Percentiles rank a stretch among this genome's conserved stretches.
phyloP scores from a whole-genome alignment of 2,113 vertebrate species.

The Phrynosoma platyrhinos region DNA sequence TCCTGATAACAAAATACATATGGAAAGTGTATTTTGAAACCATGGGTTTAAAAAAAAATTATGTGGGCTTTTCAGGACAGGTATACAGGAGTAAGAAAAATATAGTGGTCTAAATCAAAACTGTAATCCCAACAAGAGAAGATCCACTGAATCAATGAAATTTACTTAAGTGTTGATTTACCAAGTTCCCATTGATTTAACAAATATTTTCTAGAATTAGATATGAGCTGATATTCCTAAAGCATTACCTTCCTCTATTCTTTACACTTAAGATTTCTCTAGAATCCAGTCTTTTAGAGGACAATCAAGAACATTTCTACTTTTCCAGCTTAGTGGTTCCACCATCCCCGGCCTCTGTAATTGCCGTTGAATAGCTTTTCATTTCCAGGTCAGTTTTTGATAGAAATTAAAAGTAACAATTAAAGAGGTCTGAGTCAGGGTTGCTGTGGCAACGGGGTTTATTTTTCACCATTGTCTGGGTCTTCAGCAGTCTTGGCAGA shows the following conservation, averaged over 20 bases:
- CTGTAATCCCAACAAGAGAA: too few species aligned
- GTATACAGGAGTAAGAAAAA: neutral
- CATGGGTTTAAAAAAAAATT: too few species aligned
- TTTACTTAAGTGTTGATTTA: too few species aligned
- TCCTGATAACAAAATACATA: too few species aligned
- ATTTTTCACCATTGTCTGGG: conserved; percentile 12
- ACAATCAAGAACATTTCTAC: neutral
- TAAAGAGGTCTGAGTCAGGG: conserved; percentile 4
- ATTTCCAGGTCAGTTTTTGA: conserved; percentile 29
- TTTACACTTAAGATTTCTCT: neutral
- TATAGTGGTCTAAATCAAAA: neutral
- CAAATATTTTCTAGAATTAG: too few species aligned
- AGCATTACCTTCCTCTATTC: neutral
- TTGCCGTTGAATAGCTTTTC: conserved; percentile 3
- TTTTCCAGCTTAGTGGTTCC: neutral
- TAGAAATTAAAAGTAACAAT: conserved; percentile 25
- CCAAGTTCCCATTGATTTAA: too few species aligned
- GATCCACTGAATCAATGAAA: too few species aligned
- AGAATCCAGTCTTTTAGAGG: neutral
- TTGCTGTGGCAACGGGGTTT: conserved; percentile 19
- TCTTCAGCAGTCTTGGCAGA: neutral
- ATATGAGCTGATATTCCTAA: neutral
- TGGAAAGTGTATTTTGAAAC: too few species aligned
- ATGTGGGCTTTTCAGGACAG: neutral
- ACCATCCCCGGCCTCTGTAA: neutral